These are phyloP conservation scores for Temnothorax curvispinosus DNA, from an alignment of 1,140 invertebrate genomes.

Conservation along the genomic window DNA sequence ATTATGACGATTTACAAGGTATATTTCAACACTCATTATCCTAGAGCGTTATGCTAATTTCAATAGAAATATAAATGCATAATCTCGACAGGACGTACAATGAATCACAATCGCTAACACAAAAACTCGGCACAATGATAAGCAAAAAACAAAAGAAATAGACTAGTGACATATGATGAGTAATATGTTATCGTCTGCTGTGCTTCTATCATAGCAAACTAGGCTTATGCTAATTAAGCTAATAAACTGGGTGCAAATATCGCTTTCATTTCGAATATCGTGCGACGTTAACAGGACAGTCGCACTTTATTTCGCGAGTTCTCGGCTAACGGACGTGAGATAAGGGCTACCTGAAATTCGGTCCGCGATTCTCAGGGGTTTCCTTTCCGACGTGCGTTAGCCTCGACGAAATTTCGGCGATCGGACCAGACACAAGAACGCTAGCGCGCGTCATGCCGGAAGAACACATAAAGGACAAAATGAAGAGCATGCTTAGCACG, in stretches of 20 bases:
- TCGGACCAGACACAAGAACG: constrained; percentile 38
- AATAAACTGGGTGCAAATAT: constrained; percentile 18
- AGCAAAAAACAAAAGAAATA: not conserved
- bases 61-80: not conserved
- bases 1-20: not conserved
- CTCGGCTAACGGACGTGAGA: not conserved
- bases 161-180: not conserved
- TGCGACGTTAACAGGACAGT: not conserved
- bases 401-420: not conserved
- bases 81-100: not conserved
- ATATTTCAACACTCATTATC: not conserved
- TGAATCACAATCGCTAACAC: constrained; percentile 10
- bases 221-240: constrained; percentile 43
- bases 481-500: constrained; percentile 70
- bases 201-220: constrained; percentile 28
- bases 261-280: not conserved
- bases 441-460: constrained; percentile 49
- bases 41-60: constrained; percentile 1
- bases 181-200: not conserved
- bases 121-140: not conserved
- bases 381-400: constrained; percentile 21
- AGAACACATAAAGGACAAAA: constrained; percentile 47
- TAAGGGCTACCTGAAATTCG: not conserved
- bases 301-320: not conserved
- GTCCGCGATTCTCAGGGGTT: not conserved